Percentiles rank a stretch among this genome's conserved stretches.
Evolutionary conservation across 2,888 invertebrate genomes (phyloP).

Genomic region (Laothoe populi): DNA sequence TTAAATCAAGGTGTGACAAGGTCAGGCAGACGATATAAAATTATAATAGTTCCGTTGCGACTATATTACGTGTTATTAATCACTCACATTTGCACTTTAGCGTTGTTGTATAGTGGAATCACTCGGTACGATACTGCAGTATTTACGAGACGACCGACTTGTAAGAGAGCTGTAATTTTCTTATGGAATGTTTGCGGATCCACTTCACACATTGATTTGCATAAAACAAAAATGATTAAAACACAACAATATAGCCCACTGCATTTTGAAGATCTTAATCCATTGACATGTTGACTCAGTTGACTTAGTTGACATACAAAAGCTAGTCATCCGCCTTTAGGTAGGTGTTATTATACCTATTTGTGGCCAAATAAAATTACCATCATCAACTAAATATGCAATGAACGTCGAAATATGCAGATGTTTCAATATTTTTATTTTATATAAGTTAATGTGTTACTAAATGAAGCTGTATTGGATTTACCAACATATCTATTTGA

Average conservation of each 20-base stretch:
- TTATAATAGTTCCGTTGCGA: conserved; percentile 55
- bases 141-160: conserved; percentile 66
- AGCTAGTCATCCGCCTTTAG: conserved; percentile 40
- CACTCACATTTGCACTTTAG: conserved; percentile 55
- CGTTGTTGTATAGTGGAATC: conserved; percentile 41
- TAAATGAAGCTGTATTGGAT: neutral
- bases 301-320: conserved; percentile 50
- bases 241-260: conserved; percentile 59
- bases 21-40: conserved; percentile 62
- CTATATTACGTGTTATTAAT: conserved; percentile 47
- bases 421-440: conserved; percentile 9
- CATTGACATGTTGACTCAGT: conserved; percentile 52
- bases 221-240: conserved; percentile 71
- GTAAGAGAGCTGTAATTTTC: conserved; percentile 68
- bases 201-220: conserved; percentile 66
- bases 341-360: conserved; percentile 40
- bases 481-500: neutral
- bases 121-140: conserved; percentile 45
- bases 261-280: conserved; percentile 58
- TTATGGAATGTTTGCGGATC: conserved; percentile 62
- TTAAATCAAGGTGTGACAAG: conserved; percentile 73
- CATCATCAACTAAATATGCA: conserved; percentile 30
- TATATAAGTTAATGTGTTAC: neutral
- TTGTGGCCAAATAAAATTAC: conserved; percentile 30
- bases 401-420: conserved; percentile 27